Conservation (phyloP, 2,797 vertebrate genomes). For the Urosaurus nigricauda region DNA sequence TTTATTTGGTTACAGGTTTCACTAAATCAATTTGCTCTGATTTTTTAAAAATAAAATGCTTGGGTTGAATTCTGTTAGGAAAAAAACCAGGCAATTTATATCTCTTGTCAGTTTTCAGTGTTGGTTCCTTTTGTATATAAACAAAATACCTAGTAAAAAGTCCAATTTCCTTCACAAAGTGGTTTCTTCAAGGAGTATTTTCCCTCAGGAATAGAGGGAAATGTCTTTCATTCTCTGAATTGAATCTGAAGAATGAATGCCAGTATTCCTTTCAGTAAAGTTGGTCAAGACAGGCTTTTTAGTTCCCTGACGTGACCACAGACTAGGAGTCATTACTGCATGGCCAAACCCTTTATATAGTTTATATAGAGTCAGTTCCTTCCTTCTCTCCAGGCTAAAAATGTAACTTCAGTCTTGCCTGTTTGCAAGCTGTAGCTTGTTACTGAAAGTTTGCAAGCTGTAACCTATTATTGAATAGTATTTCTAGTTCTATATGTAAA, state of each 20-base stretch:
- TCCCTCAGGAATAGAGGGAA: slow-evolving; percentile 31
- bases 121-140: slow-evolving; percentile 42
- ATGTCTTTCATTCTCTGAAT: slow-evolving; percentile 42
- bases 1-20: slow-evolving; percentile 70
- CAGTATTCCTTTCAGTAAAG: slow-evolving; percentile 34
- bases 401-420: slow-evolving; percentile 19
- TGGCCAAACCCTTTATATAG: slow-evolving; percentile 25
- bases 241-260: slow-evolving; percentile 15
- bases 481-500: background rate
- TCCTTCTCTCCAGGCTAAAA: slow-evolving; percentile 31
- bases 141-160: slow-evolving; percentile 47
- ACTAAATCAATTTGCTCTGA: slow-evolving; percentile 55
- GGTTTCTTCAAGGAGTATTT: slow-evolving; percentile 43
- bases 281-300: slow-evolving; percentile 22
- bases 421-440: slow-evolving; percentile 24
- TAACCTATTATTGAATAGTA: slow-evolving; percentile 9
- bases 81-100: slow-evolving; percentile 62
- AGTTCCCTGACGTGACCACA: slow-evolving; percentile 31
- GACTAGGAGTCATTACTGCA: background rate
- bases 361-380: slow-evolving; percentile 35
- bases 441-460: slow-evolving; percentile 4
- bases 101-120: slow-evolving; percentile 24
- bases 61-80: slow-evolving; percentile 72
- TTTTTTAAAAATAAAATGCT: slow-evolving; percentile 23
- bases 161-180: slow-evolving; percentile 41